Evolutionary conservation across 53 echinoderm and acorn worm genomes (phyloP).

Genomic region (Echinarachnius parma): DNA sequence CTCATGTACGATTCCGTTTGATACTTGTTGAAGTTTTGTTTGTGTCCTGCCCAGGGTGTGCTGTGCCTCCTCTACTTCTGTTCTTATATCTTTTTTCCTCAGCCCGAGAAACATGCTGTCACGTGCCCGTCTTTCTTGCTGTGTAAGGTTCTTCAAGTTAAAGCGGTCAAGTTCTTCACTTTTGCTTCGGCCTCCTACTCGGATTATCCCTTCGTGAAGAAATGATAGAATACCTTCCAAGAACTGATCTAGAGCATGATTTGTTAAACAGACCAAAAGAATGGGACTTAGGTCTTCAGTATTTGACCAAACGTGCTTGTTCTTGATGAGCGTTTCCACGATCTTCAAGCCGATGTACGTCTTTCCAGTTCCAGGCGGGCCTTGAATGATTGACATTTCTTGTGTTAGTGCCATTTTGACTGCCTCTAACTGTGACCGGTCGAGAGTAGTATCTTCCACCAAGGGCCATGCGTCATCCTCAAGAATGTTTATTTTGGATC

Average conservation of each 20-base stretch:
- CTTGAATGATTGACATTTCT: constrained; percentile 82
- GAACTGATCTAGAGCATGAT: constrained; percentile 95
- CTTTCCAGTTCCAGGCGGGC: constrained; percentile 95
- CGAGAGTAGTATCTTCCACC: constrained; percentile 39
- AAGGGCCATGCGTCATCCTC: constrained; percentile 55
- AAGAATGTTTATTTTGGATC: neutral
- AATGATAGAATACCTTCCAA: constrained; percentile 76
- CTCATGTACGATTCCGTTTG: constrained; percentile 62
- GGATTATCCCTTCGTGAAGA: constrained; percentile 57
- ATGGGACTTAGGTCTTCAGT: constrained; percentile 51
- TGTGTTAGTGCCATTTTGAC: constrained; percentile 80
- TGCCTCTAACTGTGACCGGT: constrained; percentile 75
- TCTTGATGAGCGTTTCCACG: constrained; percentile 66
- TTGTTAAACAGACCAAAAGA: constrained; percentile 81
- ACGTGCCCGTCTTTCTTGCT: neutral
- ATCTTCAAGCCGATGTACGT: constrained; percentile 94
- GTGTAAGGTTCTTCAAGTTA: constrained; percentile 52
- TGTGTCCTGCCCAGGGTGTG: constrained; percentile 47
- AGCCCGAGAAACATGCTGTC: neutral
- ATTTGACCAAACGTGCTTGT: constrained; percentile 58
- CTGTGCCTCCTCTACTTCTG: constrained; percentile 31
- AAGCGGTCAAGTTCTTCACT: constrained; percentile 66
- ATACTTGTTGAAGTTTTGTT: constrained; percentile 46
- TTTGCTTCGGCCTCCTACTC: constrained; percentile 83
- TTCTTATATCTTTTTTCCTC: constrained; percentile 17